Percentiles rank a stretch among this genome's conserved stretches.
Evolutionary conservation across 2,888 invertebrate species (phyloP).

Genomic region (Villa cingulata): DNA sequence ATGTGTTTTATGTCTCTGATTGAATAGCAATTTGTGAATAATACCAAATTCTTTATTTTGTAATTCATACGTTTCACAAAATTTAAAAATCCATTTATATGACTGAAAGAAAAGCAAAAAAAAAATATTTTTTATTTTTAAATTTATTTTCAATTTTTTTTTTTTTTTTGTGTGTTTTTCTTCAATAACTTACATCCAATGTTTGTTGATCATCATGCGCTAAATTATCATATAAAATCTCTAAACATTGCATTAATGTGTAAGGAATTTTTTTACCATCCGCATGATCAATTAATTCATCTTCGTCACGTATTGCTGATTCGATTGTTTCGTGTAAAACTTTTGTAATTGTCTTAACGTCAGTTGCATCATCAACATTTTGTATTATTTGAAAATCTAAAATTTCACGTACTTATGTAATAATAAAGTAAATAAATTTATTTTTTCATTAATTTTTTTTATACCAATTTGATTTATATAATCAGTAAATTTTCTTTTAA

Average conservation of each 20-base stretch:
- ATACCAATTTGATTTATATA: slow-evolving; percentile 29
- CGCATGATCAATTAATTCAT: slow-evolving; percentile 17
- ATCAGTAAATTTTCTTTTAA: slow-evolving; percentile 25
- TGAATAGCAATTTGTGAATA: slow-evolving; percentile 29
- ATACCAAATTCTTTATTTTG: slow-evolving; percentile 23
- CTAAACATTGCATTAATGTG: slow-evolving; percentile 25
- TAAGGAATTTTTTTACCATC: slow-evolving; percentile 21
- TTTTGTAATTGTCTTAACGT: neutral
- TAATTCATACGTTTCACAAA: slow-evolving; percentile 26
- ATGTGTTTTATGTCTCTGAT: slow-evolving; percentile 30
- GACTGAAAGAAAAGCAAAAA: slow-evolving; percentile 17
- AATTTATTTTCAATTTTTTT: neutral
- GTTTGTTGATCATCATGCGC: slow-evolving; percentile 24
- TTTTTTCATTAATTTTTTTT: neutral
- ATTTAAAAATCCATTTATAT: slow-evolving; percentile 29
- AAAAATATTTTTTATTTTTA: neutral
- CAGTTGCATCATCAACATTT: no score
- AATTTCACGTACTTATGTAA: no score
- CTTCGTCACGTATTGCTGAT: slow-evolving; percentile 20
- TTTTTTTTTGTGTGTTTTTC: neutral
- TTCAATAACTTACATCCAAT: slow-evolving; percentile 19
- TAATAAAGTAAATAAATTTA: no score
- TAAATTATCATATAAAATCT: slow-evolving; percentile 29
- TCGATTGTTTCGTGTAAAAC: slow-evolving; percentile 26
- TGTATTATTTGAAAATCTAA: slow-evolving; percentile 14